Conservation (phyloP, 2,888 invertebrate species). For the Erynnis tages region DNA sequence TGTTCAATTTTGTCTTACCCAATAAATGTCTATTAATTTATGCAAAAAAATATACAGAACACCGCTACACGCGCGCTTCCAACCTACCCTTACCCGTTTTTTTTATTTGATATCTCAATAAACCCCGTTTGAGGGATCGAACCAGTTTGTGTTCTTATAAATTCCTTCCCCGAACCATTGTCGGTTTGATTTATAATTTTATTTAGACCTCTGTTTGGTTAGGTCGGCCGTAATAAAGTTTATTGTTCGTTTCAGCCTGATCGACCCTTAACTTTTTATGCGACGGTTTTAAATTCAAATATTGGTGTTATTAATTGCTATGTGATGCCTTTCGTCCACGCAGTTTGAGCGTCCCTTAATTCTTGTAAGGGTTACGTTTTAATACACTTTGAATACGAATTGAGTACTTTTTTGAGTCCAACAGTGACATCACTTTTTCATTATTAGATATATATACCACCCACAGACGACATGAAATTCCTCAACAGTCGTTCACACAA, state of each 20-base stretch:
- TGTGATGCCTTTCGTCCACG: no score
- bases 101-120: constrained; percentile 79
- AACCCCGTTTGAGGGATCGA: constrained; percentile 64
- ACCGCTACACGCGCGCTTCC: not conserved
- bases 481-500: no score
- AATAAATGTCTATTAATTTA: no score
- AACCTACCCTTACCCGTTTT: not conserved
- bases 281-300: constrained; percentile 15
- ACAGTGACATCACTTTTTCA: no score
- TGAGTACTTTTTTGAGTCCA: no score
- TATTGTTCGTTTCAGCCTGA: constrained; percentile 41
- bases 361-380: no score
- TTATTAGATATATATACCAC: no score
- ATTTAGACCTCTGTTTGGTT: constrained; percentile 64
- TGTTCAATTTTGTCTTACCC: no score
- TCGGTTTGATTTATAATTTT: constrained; percentile 73
- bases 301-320: constrained; percentile 18
- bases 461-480: no score
- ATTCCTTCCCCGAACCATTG: constrained; percentile 50
- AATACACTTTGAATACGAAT: no score
- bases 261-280: constrained; percentile 26
- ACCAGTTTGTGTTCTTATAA: constrained; percentile 54
- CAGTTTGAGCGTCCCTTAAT: no score
- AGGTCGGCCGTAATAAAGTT: constrained; percentile 52
- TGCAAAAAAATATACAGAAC: no score